These are phyloP conservation scores for Villa cingulata DNA, from an alignment of 2,888 invertebrate species.

Conservation along the genomic window DNA sequence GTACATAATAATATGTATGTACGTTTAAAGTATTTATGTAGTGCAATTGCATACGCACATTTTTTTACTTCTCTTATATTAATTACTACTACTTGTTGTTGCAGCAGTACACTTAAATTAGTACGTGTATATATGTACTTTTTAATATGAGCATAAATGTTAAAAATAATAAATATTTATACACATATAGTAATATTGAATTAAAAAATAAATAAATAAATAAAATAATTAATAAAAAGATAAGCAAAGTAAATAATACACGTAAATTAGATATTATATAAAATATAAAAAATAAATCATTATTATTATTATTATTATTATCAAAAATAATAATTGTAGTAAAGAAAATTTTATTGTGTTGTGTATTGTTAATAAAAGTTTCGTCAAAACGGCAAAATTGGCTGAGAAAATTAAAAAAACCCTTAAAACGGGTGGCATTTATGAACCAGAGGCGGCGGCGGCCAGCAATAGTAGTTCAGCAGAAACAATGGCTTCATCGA, in stretches of 20 bases:
- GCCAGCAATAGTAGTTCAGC: constrained; percentile 33
- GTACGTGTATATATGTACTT: too few species aligned
- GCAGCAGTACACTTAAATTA: background rate
- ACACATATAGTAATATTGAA: constrained; percentile 4
- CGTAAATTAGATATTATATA: too few species aligned
- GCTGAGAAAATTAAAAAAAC: constrained; percentile 13
- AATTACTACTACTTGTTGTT: background rate
- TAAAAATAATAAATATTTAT: too few species aligned
- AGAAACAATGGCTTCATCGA: constrained; percentile 33
- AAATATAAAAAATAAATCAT: too few species aligned
- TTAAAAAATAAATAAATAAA: constrained; percentile 2
- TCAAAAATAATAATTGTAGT: too few species aligned
- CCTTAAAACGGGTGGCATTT: constrained; percentile 20
- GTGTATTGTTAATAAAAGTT: background rate
- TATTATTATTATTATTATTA: too few species aligned
- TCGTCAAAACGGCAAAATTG: constrained; percentile 9
- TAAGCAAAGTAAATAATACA: background rate
- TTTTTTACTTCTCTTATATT: too few species aligned
- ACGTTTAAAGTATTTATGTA: too few species aligned
- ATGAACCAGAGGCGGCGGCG: constrained; percentile 18
- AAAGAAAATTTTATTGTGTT: background rate
- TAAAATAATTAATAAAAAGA: too few species aligned
- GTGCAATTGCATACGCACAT: too few species aligned
- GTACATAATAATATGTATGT: too few species aligned
- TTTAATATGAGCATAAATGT: too few species aligned